These are phyloP conservation scores for Phthorimaea operculella DNA, from an alignment of 1,140 invertebrate species.

Conservation along the genomic window DNA sequence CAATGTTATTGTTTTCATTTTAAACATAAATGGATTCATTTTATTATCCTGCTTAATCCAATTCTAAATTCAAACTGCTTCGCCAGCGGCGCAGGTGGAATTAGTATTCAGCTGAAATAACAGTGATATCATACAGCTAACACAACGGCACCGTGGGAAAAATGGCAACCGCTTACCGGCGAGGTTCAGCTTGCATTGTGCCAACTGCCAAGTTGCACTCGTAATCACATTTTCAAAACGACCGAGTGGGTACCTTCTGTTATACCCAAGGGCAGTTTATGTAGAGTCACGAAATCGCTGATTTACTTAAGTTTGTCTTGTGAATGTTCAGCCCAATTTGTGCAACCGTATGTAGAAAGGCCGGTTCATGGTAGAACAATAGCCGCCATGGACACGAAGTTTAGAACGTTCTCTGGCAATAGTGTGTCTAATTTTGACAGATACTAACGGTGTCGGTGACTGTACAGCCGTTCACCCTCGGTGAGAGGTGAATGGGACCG, in stretches of 20 bases:
- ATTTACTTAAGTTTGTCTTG: not conserved
- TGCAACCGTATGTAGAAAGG: not conserved
- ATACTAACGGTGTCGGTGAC: conserved; percentile 5
- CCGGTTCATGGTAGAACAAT: not conserved
- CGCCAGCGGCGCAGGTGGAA: not conserved
- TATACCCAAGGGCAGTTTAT: not conserved
- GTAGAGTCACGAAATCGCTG: not conserved
- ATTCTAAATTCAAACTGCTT: not conserved
- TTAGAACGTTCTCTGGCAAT: conserved; percentile 2
- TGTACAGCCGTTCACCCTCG: conserved; percentile 44
- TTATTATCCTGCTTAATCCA: no score
- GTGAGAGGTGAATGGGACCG: conserved; percentile 62
- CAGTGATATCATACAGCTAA: conserved; percentile 2
- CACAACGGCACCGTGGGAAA: conserved; percentile 4
- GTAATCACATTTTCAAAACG: conserved; percentile 1
- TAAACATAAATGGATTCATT: no score
- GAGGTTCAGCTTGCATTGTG: conserved; percentile 3
- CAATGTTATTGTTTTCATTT: no score
- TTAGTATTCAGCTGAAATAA: conserved; percentile 5
- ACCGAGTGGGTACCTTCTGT: not conserved
- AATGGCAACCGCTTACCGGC: not conserved
- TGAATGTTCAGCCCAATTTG: not conserved
- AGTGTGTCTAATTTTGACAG: conserved; percentile 5
- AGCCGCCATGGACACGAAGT: not conserved
- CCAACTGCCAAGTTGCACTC: not conserved